Evolutionary conservation across 2,888 invertebrate species (phyloP), one percentile per base, ranked within the genome.

Genomic region (Brachyptera putata): DNA sequence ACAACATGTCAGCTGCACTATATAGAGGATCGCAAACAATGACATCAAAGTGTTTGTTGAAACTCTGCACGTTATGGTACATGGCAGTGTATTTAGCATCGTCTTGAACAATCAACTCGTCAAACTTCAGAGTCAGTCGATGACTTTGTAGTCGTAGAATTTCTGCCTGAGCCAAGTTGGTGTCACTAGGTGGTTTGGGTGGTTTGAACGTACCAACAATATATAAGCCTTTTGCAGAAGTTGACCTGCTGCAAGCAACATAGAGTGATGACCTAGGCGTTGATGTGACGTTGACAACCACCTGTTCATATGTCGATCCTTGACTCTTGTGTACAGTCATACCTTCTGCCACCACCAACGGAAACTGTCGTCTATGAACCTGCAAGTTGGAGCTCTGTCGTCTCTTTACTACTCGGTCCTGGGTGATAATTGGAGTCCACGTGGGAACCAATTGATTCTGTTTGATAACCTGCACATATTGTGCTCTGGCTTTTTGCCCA

Each of bases 301-400:
- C 22, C 24, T 37, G 9, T 57, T 61, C 4, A 37, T 64, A 66
- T 1, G 65, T 66, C 16, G 24, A 34, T 1, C 65, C 66, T 58
- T 68, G 67, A 24, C 61, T 58, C 58, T 68, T 68, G 50, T 68
- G 67, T 34, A 67, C 63, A 0, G 66, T 68, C 0, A 65, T 57
- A 0, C 60, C 65, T 60, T 66, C 64, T 9, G 63, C 65, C 1
- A 61, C 56, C 11, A 64, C 60, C 21, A 68, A 9, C 1, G 67
- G 63, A 58, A 65, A 66, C 50, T 66, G 66, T 7, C 37, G 46
- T 55, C 66, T 55, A 2, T 34, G n/a, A 2, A 60, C 37, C 60
- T 65, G 66, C 56, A 59, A 43, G 25, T 60, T 59, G 4, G 37
- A 41, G 18, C 24, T 34, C 16, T 16, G 18, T 16, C 61, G 14